These are phyloP conservation scores for Phaethornis superciliosus DNA, from an alignment of 2,113 vertebrate species.

Conservation along the genomic window DNA sequence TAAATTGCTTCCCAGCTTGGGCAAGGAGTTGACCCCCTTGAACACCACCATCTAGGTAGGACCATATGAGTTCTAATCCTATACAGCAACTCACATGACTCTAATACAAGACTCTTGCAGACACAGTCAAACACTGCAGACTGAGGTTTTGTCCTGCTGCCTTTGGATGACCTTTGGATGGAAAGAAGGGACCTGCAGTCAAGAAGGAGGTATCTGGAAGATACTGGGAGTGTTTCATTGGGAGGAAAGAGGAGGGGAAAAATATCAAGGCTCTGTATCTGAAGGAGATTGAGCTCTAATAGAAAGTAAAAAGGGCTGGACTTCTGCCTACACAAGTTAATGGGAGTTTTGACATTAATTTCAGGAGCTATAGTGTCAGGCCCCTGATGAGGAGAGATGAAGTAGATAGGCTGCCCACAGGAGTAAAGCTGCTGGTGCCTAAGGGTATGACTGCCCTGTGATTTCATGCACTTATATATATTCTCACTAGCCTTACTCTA, in stretches of 20 bases:
- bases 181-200: background rate
- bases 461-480: background rate
- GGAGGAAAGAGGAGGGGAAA: background rate
- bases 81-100: background rate
- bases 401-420: background rate
- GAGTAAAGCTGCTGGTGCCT: background rate
- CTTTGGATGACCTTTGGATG: background rate
- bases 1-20: background rate
- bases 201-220: background rate
- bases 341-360: background rate
- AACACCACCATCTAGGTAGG: background rate
- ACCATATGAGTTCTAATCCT: background rate
- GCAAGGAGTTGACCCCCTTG: background rate
- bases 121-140: background rate
- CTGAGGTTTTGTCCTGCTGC: background rate
- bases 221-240: background rate
- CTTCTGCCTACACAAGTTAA: background rate
- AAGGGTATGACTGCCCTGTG: rapidly evolving
- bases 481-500: background rate
- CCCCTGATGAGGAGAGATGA: background rate
- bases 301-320: background rate
- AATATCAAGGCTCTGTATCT: background rate
- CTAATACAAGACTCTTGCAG: background rate
- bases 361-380: background rate
- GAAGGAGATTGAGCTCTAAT: background rate